Conservation (phyloP, 2,888 invertebrate species). For the Meteorus colon region DNA sequence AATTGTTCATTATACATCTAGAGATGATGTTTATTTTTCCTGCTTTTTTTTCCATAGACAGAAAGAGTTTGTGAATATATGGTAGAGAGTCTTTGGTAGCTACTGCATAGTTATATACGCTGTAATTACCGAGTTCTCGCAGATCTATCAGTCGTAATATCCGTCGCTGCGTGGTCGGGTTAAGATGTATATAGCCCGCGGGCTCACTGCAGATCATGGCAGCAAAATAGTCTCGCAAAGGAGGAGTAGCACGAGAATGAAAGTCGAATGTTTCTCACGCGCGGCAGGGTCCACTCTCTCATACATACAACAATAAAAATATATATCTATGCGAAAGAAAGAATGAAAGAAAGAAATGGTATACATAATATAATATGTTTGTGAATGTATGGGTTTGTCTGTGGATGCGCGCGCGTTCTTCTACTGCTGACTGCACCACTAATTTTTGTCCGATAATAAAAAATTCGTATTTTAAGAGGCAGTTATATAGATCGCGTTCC, state of each 20-base stretch:
- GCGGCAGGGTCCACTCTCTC: constrained; percentile 17
- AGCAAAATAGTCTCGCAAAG: constrained; percentile 10
- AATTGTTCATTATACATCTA: constrained; percentile 1
- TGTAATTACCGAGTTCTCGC: constrained; percentile 21
- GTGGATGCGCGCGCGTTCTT: neutral
- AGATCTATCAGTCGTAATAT: constrained; percentile 23
- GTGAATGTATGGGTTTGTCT: neutral
- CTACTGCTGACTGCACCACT: constrained; percentile 5
- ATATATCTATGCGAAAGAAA: constrained; percentile 24
- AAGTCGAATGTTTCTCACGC: constrained; percentile 22
- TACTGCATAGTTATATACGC: constrained; percentile 21
- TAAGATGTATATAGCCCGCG: constrained; percentile 5
- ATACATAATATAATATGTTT: constrained; percentile 13
- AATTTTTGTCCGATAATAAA: constrained; percentile 50
- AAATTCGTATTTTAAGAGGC: constrained; percentile 50
- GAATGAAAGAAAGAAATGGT: constrained; percentile 20
- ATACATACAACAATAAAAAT: constrained; percentile 26
- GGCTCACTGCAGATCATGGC: constrained; percentile 1
- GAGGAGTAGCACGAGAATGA: constrained; percentile 21
- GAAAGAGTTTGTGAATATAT: neutral
- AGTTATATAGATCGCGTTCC: constrained; percentile 8
- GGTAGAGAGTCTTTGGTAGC: constrained; percentile 10
- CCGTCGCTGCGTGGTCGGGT: constrained; percentile 19
- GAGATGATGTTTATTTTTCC: neutral
- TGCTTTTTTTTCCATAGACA: neutral